Base-by-base conservation (phyloP, 30 jellyfish, hydroid and myxozoan genomes). In the Pelagia noctiluca region DNA sequence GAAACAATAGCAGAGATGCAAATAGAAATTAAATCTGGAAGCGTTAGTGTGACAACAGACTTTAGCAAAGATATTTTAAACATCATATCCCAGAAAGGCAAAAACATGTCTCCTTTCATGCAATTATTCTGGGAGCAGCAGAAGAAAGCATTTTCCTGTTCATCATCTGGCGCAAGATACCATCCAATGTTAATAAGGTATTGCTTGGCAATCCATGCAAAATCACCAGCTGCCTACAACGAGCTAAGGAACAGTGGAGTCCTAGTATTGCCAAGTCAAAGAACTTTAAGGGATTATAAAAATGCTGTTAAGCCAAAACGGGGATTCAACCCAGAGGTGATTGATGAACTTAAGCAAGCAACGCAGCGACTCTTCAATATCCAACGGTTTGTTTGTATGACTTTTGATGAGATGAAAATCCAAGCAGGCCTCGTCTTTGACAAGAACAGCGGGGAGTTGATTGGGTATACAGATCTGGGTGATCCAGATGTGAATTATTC, bases 121-220 rank as follows among this genome's bases (percentile, higher is more conserved):
- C 33, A 68, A 35, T 24, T 68, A 68, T 68, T 68, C 35, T 68
- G 81, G 65, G 64, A 68, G 30, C 50, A 68, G 26, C 81, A 68
- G 37, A 68, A n/a, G 65, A 26, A 68, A 35, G 33, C 37, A 1
- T 18, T 22, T 24, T n/a, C 33, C 2, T 1, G 50, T 0, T 68
- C 81, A 29, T 24, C 64, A 29, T 35, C 33, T 68, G 81, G 81
- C 16, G 81, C 81, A 18, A 29, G 76, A 29, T 68, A 68, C 1
- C 65, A 68, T 34, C 65, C 79, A 19, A 66, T 66, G 67, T 22
- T 66, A 66, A 66, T 66, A 24, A 66, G 79, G 79, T 66, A 66
- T 32, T 66, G 64, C 79, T 31, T 66, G 65, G 23, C 79, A 31
- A 10, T 66, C 13, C 46, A 23, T 22, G 33, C 81, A 1, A 68